Evolutionary conservation across 2,888 invertebrate genomes (phyloP), one percentile per base, ranked within the genome.

Genomic region (Calephelis perditalis): DNA sequence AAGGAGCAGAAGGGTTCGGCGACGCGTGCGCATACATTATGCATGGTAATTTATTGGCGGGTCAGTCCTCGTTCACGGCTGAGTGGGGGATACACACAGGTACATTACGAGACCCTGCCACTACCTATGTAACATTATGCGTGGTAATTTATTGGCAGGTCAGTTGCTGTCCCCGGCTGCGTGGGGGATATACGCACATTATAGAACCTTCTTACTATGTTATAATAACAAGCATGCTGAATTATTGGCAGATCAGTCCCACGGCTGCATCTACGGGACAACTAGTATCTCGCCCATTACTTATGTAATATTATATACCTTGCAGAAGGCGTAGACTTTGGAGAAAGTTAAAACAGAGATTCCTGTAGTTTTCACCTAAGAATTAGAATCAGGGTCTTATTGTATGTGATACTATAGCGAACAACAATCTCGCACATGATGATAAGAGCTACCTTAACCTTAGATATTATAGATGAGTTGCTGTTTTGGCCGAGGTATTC

Each of bases 161-260:
- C 78, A 76, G 71, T 72, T 58, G 12, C 6, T 35, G 47, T 49
- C 43, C 61, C 45, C 57, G 44, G 57, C n/a, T 12, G 37, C 12
- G 40, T 40, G 55, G 11, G 12, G 10, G 43, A 12, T 15, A 43
- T 9, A 15, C 72, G 70, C 44, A 11, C 26, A 40, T 40, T 40
- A 40, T 6, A 40, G 40, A 1, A 40, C 40, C 40, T 8, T 40
- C 35, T 2, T 75, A 74, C 65, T 71, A 63, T 72, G 73, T 79
- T 80, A 79, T 26, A 3, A 78, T 71, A 79, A 80, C 79, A 81
- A 75, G 74, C 68, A 79, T 80, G 81, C 71, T 79, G 79, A 81
- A 79, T 76, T 75, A 75, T 75, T 70, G 76, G 66, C 73, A 71
- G 77, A 77, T 75, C 78, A 76, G 72, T 72, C 4, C 26, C 26